Percentiles rank a stretch among this genome's conserved stretches.
These are phyloP conservation scores for Axinella damicornis DNA, from an alignment of 37 sponge, comb jelly and placozoan species.

Conservation along the genomic window DNA sequence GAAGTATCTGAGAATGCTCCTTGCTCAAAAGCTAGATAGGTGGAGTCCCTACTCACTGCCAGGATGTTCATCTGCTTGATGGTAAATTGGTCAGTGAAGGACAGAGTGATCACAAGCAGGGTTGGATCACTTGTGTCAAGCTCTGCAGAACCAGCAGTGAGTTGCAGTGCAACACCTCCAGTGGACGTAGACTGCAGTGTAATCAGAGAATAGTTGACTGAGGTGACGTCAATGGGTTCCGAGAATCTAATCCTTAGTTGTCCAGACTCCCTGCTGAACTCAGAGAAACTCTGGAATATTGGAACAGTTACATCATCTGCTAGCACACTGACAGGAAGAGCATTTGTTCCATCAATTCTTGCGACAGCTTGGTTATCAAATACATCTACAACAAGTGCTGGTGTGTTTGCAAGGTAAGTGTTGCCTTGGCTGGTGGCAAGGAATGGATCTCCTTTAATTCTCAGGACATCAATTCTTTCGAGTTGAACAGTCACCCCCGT, in stretches of 20 bases:
- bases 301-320: conserved; percentile 79
- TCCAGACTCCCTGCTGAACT: conserved; percentile 62
- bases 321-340: conserved; percentile 66
- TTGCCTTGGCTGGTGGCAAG: conserved; percentile 63
- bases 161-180: conserved; percentile 44
- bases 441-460: conserved; percentile 66
- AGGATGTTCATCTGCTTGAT: conserved; percentile 55
- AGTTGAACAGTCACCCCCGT: conserved; percentile 46
- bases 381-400: conserved; percentile 70
- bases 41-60: conserved; percentile 61
- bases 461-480: conserved; percentile 34
- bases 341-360: conserved; percentile 66
- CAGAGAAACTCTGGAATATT: conserved; percentile 47
- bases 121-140: conserved; percentile 40
- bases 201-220: conserved; percentile 75
- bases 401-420: conserved; percentile 76
- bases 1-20: conserved; percentile 80
- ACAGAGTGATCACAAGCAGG: conserved; percentile 59
- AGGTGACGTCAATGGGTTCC: conserved; percentile 77
- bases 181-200: conserved; percentile 62
- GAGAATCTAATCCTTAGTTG: conserved; percentile 70
- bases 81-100: conserved; percentile 68
- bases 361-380: conserved; percentile 58
- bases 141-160: conserved; percentile 58
- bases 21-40: conserved; percentile 64